Base-by-base conservation (phyloP, 1,140 invertebrate species). In the Drosophila nigromelanica region DNA sequence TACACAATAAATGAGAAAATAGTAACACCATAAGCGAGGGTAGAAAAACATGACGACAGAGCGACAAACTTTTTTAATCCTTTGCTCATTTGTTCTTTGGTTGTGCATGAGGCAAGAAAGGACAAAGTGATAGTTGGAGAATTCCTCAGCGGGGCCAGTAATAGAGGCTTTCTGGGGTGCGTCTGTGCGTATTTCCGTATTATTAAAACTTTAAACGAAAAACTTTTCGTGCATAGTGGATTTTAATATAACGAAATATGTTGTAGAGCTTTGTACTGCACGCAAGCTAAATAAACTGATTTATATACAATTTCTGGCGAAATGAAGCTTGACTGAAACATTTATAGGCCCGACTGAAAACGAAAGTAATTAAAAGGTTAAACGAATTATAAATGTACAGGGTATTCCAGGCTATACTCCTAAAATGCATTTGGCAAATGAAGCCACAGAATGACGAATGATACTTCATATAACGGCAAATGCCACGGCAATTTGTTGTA, bases 141-240 rank as follows among this genome's bases (percentile, higher is more conserved):
- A 37, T 37, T 39, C n/a, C 21, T 39, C 2, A 30, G 21, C 35
- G 14, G 40, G 11, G 15, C 37, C 27, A 5, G 42, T 8, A 27
- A 47, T 21, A 15, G 24, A 18, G 24, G 14, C 14, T 14, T 59
- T 27, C 5, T 21, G n/a, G 10, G 24, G 30, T 42, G 30, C 15
- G 7, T 11, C 12, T 39, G 35, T 24, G n/a, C 45, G 43, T 50
- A 55, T 56, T 74, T 66, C 50, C 55, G 59, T 59, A 66, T 67
- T 76, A 80, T 80, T 72, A 80, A 81, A 80, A 80, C 73, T 80
- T 80, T 80, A 62, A 80, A 62, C 60, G 78, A 73, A 73, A 80
- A 80, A 81, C 58, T 80, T 81, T 77, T 61, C 50, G 30, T 62
- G 51, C 51, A 62, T 50, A 66, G 66, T 63, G 40, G 59, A 66